Base-by-base conservation (phyloP, 2,888 invertebrate genomes). In the Chrysina gloriosa region DNA sequence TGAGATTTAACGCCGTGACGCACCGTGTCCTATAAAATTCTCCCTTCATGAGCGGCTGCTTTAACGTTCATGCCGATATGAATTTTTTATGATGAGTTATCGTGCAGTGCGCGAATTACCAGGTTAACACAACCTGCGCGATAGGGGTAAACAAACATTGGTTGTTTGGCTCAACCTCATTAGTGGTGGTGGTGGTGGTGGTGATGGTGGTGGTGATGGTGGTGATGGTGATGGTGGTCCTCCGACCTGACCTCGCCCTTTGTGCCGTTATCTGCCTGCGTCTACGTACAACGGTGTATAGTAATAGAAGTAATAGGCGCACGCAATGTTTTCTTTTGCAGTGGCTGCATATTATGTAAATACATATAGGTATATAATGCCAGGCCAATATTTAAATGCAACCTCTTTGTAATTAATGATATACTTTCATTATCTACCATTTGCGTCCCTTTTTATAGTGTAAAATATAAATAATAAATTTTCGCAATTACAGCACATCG, bases 101-200 rank as follows among this genome's bases (percentile, higher is more conserved):
- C 58, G 58, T 58, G 58, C 39, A 25, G 14, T 25, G 39, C 25
- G 58, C 58, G 39, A 58, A 58, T 58, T 58, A 58, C 58, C 19
- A 23, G 58, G 11, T 39, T 58, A 23, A 39, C 58, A 58, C 58
- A 58, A 39, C 9, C 58, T 25, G 25, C 14, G 39, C 39, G 25
- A 58, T 39, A 58, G 36, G 58, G 58, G 42, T 58, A 58, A 58
- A 58, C 58, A 58, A 58, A 58, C 58, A 58, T 58, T 39, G 58
- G 58, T 31, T 36, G 39, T 39, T 58, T 25, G 39, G 7, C 42
- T 58, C 36, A 23, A 19, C 39, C 25, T 58, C 58, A 58, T 58
- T 58, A 54, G 50, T n/a, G n/a, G 14, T 7, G 19, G 16, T 47
- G 47, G 14, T 6, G n/a, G n/a, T n/a, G n/a, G n/a, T n/a, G n/a